Conservation (phyloP, 2,113 vertebrate genomes). For the Candoia aspera region DNA sequence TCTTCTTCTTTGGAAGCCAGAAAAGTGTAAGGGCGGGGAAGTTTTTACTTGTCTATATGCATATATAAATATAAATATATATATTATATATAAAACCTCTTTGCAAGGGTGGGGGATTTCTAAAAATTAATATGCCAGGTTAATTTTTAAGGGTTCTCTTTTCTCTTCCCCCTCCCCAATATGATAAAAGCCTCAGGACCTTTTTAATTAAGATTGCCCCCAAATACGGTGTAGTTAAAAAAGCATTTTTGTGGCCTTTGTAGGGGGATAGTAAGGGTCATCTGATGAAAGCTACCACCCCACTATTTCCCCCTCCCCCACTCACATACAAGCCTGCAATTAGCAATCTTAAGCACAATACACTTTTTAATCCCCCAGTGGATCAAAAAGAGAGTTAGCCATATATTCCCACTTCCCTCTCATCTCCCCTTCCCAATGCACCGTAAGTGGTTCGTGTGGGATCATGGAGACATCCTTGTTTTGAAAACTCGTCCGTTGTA, state of each 20-base stretch:
- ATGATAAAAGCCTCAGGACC: neutral
- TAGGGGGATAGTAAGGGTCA: neutral
- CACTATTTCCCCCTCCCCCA: constrained; percentile 8
- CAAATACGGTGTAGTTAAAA: neutral
- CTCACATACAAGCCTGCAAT: neutral
- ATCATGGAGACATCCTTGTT: neutral
- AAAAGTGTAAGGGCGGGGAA: neutral
- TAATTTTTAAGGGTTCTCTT: neutral
- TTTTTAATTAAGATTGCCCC: neutral
- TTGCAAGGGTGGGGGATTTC: constrained; percentile 25
- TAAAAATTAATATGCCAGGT: constrained; percentile 5
- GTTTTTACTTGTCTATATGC: constrained; percentile 39
- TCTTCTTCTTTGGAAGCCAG: constrained; percentile 21
- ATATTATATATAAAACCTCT: constrained; percentile 32
- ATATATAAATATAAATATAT: constrained; percentile 28
- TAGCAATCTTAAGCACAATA: constrained; percentile 26
- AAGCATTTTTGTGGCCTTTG: neutral
- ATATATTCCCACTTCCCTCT: neutral
- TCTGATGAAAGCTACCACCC: neutral
- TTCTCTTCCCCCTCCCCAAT: neutral
- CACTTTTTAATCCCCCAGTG: neutral
- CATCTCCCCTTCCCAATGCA: neutral
- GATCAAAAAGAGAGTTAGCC: constrained; percentile 32
- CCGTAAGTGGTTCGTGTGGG: neutral
- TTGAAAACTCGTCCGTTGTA: neutral